Evolutionary conservation across 2,113 vertebrate species (phyloP).

Genomic region (Sinocyclocheilus grahami): DNA sequence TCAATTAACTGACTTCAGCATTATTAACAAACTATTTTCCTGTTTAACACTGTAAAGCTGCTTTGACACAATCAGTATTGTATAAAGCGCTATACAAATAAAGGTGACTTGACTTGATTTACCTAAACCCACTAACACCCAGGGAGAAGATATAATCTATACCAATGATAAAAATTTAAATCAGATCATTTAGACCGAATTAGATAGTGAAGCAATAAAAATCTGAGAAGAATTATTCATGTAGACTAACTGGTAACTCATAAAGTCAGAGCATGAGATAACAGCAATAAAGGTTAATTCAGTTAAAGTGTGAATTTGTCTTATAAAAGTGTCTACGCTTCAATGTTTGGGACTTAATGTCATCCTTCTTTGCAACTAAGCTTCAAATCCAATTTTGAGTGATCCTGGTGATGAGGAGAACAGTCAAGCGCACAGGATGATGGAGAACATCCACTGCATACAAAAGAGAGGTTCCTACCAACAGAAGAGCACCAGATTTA

Average conservation of each 20-base stretch:
- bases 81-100: too few relatives aligned
- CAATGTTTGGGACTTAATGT: not conserved
- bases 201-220: not conserved
- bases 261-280: not conserved
- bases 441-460: slow-evolving; percentile 26
- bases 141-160: not conserved
- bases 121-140: not conserved
- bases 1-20: too few relatives aligned
- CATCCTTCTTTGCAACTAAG: not conserved
- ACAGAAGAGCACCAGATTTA: not conserved
- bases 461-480: slow-evolving; percentile 30
- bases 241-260: not conserved
- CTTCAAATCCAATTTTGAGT: slow-evolving; percentile 18
- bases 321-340: not conserved
- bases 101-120: too few relatives aligned
- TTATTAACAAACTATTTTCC: too few relatives aligned
- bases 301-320: not conserved
- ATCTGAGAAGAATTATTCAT: not conserved
- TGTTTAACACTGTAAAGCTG: too few relatives aligned
- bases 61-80: too few relatives aligned
- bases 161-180: not conserved
- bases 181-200: not conserved
- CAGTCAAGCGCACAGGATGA: too few relatives aligned
- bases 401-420: slow-evolving; percentile 1
- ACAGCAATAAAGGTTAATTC: not conserved